These are phyloP conservation scores for Trididemnum nubilum DNA, from an alignment of 23 tunicate genomes.

Conservation along the genomic window DNA sequence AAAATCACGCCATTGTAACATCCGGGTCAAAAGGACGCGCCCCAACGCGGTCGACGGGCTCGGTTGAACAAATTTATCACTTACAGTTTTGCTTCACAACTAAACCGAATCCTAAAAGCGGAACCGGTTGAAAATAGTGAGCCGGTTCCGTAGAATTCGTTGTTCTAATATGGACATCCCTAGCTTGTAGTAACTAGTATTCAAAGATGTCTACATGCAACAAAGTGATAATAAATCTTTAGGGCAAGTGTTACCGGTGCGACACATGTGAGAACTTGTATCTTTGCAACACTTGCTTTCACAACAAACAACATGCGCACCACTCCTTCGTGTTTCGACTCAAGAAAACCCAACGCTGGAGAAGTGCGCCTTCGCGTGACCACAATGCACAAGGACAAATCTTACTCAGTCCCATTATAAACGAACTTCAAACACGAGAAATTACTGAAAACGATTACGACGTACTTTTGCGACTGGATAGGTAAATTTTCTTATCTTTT, in stretches of 20 bases:
- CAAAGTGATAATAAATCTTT: no score
- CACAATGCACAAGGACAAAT: background rate
- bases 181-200: no score
- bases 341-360: slow-evolving; percentile 73
- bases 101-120: no score
- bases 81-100: no score
- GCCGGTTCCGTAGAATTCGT: no score
- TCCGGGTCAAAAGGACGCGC: no score
- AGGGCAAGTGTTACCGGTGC: slow-evolving; percentile 94
- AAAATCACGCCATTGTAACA: no score
- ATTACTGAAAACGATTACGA: slow-evolving; percentile 88
- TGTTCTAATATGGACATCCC: no score
- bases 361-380: slow-evolving; percentile 48
- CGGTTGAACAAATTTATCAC: no score
- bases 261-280: slow-evolving; percentile 34
- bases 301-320: slow-evolving; percentile 54
- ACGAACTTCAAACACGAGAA: slow-evolving; percentile 67
- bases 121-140: no score
- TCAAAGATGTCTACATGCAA: no score
- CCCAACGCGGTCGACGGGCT: no score
- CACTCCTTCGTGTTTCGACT: slow-evolving; percentile 75
- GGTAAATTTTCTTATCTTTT: slow-evolving; percentile 12
- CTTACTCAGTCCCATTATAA: slow-evolving; percentile 14
- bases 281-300: slow-evolving; percentile 89
- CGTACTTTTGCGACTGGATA: slow-evolving; percentile 64